phyloP scores from a whole-genome alignment of 2,797 vertebrate genomes.

The Ptychobarbus kaznakovi region DNA sequence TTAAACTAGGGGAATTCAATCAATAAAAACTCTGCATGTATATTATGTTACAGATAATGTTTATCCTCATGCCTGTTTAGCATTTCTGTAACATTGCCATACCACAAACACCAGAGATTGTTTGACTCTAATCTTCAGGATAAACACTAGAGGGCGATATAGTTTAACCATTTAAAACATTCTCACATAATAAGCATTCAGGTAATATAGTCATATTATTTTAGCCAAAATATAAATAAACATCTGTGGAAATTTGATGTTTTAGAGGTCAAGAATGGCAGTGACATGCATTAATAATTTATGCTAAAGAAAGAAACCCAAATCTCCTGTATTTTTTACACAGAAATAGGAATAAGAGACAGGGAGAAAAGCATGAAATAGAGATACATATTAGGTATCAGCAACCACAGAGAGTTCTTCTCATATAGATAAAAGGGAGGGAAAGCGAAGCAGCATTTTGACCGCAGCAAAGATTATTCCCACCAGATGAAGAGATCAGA shows the following conservation, averaged over 20 bases:
- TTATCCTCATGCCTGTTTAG: neutral
- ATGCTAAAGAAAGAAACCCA: neutral
- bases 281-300: neutral
- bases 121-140: neutral
- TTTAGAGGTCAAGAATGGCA: neutral
- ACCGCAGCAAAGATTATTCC: neutral
- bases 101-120: neutral
- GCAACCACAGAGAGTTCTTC: neutral
- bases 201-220: neutral
- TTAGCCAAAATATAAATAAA: neutral
- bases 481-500: neutral
- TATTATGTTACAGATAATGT: neutral
- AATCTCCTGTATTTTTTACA: neutral
- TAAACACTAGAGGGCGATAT: constrained; percentile 42
- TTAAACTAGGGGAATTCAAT: neutral
- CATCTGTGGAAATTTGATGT: neutral
- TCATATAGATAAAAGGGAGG: neutral
- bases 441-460: neutral
- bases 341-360: neutral
- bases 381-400: neutral
- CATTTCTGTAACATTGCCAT: neutral
- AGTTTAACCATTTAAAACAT: neutral
- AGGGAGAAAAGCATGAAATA: neutral
- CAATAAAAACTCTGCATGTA: neutral
- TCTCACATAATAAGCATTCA: neutral